Conservation (phyloP, 1,140 invertebrate genomes). For the Kradibia gibbosae region DNA sequence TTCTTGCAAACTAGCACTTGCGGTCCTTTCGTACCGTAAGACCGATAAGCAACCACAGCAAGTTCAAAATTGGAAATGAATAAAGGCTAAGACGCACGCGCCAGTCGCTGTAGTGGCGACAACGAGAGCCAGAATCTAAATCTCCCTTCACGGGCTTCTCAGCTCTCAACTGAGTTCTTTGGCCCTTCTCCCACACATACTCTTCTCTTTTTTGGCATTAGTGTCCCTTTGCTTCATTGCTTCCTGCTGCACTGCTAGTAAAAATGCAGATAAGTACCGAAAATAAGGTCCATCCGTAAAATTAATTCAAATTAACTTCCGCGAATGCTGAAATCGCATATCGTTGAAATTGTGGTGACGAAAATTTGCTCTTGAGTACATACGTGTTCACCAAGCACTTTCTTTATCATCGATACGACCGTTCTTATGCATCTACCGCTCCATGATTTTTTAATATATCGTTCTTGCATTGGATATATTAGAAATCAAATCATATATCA, state of each 20-base stretch:
- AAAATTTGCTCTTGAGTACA: neutral
- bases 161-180: constrained; percentile 51
- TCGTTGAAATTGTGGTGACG: neutral
- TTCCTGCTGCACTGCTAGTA: neutral
- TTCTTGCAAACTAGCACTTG: no score
- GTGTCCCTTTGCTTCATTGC: neutral
- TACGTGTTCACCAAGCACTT: no score
- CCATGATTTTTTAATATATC: no score
- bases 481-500: no score
- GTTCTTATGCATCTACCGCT: neutral
- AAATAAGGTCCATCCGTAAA: neutral
- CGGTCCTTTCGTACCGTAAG: neutral
- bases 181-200: constrained; percentile 51
- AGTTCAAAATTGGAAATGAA: neutral
- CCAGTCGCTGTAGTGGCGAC: neutral
- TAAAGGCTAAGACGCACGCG: neutral
- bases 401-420: neutral
- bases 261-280: neutral
- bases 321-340: neutral
- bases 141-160: constrained; percentile 53
- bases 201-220: constrained; percentile 43
- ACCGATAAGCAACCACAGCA: neutral
- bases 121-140: constrained; percentile 52
- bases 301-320: neutral
- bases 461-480: no score